These are phyloP conservation scores for Gobionotothen gibberifrons DNA, from an alignment of 2,797 vertebrate genomes.

Conservation along the genomic window DNA sequence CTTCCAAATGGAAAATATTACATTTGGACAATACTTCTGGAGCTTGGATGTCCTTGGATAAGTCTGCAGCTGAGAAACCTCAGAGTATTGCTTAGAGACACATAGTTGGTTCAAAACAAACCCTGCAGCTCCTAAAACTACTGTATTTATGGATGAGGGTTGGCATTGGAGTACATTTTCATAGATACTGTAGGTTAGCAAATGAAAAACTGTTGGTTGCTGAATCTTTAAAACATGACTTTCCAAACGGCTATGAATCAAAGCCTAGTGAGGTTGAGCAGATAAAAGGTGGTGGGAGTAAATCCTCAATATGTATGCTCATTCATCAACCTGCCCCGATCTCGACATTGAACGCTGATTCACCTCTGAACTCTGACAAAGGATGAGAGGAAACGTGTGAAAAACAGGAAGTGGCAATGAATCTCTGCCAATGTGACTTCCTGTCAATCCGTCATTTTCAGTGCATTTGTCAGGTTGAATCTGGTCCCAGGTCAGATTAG, in stretches of 20 bases:
- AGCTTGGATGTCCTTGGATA: slow-evolving; percentile 66
- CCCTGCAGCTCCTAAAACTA: slow-evolving; percentile 53
- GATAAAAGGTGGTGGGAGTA: not conserved
- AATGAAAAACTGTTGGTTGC: slow-evolving; percentile 33
- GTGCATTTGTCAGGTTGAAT: slow-evolving; percentile 31
- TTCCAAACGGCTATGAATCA: slow-evolving; percentile 19
- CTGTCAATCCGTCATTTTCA: slow-evolving; percentile 67
- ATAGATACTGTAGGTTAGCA: slow-evolving; percentile 31
- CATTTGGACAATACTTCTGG: slow-evolving; percentile 62
- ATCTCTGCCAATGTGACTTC: slow-evolving; percentile 70
- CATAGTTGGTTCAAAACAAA: slow-evolving; percentile 60
- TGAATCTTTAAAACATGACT: slow-evolving; percentile 18
- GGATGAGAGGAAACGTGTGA: slow-evolving; percentile 41
- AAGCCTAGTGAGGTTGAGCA: slow-evolving; percentile 5
- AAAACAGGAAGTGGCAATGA: slow-evolving; percentile 66
- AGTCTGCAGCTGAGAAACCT: slow-evolving; percentile 57
- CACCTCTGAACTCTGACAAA: slow-evolving; percentile 52
- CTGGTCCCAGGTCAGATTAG: slow-evolving; percentile 7
- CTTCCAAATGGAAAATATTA: slow-evolving; percentile 75
- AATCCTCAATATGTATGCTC: slow-evolving; percentile 4
- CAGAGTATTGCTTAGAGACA: slow-evolving; percentile 60
- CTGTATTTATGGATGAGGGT: slow-evolving; percentile 55
- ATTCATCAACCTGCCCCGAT: slow-evolving; percentile 25
- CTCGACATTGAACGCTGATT: slow-evolving; percentile 15
- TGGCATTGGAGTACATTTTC: slow-evolving; percentile 36